A percentile compares a stretch with the other conserved stretches of the same genome.
phyloP scores from a whole-genome alignment of 2,113 vertebrate species.

The Scomber japonicus region DNA sequence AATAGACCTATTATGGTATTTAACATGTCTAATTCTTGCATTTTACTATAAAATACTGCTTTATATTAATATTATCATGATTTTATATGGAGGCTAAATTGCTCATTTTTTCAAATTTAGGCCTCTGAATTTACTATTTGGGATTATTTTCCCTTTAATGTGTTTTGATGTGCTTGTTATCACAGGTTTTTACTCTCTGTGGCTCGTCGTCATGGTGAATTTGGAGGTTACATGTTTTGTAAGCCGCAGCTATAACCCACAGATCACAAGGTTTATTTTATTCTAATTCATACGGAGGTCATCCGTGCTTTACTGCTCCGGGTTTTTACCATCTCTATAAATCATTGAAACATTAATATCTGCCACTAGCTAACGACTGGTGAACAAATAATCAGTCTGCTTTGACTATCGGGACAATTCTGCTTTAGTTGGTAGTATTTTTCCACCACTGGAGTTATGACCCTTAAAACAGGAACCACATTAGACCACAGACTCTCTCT shows the following conservation, averaged over 20 bases:
- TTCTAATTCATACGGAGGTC: neutral
- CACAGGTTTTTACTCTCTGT: neutral
- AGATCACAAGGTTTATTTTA: neutral
- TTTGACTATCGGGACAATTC: no score
- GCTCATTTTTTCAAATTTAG: no score
- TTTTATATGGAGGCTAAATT: no score
- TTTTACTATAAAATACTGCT: no score
- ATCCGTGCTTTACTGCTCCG: neutral
- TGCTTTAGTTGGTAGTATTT: neutral
- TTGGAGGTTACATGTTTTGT: neutral
- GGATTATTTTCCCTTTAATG: no score
- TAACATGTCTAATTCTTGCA: no score
- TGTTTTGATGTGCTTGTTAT: no score
- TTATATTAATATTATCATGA: no score
- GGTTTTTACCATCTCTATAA: neutral
- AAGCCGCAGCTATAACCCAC: neutral
- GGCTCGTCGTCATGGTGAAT: neutral
- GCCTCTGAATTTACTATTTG: no score
- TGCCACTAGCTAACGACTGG: neutral
- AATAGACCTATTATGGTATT: no score
- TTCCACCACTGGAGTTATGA: neutral
- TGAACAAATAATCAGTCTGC: no score
- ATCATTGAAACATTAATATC: neutral
- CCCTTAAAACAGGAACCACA: neutral
- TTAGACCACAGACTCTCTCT: neutral